Conservation (phyloP, 2,888 invertebrate species). For the Aphodius granarius region DNA sequence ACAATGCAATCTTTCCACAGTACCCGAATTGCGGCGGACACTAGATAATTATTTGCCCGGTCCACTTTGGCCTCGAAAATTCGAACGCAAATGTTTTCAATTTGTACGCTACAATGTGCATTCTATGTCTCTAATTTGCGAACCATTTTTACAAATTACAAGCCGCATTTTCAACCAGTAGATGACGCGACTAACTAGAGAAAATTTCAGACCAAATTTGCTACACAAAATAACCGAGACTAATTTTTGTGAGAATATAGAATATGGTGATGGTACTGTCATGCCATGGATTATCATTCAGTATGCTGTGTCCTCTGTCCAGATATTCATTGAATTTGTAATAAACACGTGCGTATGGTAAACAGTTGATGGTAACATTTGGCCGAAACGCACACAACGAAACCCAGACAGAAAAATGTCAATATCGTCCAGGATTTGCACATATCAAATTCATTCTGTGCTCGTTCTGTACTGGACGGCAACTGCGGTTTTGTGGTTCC, state of each 20-base stretch:
- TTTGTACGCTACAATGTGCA: not conserved
- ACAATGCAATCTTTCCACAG: not conserved
- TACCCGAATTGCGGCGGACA: not conserved
- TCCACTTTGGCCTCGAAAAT: not conserved
- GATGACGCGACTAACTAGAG: too few relatives aligned
- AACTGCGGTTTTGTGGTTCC: not conserved
- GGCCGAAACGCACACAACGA: not conserved
- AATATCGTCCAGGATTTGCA: not conserved
- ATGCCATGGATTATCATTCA: too few relatives aligned
- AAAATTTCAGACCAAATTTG: too few relatives aligned
- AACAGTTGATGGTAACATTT: not conserved
- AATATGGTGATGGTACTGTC: too few relatives aligned
- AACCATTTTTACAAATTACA: too few relatives aligned
- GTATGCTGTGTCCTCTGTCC: too few relatives aligned
- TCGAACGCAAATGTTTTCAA: not conserved
- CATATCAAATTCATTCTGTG: not conserved
- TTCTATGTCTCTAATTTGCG: not conserved
- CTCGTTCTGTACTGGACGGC: not conserved
- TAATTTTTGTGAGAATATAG: too few relatives aligned
- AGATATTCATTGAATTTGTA: not conserved
- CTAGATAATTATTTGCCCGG: not conserved
- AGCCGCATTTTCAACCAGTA: too few relatives aligned
- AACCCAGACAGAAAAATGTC: not conserved
- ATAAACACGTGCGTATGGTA: not conserved
- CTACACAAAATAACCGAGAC: too few relatives aligned